These are phyloP conservation scores for Drosophila setosimentum DNA, from an alignment of 2,888 invertebrate species.

Conservation along the genomic window DNA sequence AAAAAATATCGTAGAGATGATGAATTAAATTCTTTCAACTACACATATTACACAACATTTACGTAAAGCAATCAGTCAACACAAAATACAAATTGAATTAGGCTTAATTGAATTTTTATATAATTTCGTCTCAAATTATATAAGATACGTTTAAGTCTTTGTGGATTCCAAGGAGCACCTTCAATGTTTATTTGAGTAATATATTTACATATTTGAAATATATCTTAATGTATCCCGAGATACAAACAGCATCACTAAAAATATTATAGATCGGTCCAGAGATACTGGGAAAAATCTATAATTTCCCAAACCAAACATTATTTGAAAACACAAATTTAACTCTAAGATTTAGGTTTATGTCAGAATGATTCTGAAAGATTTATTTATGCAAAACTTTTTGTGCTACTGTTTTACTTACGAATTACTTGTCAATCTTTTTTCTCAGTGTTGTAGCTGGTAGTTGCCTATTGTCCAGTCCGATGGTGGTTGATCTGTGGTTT, in stretches of 20 bases:
- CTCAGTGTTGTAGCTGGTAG: constrained; percentile 30
- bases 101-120: neutral
- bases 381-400: neutral
- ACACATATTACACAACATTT: neutral
- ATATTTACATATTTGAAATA: neutral
- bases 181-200: neutral
- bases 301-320: neutral
- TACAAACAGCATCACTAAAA: neutral
- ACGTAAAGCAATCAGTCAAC: neutral
- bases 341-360: neutral
- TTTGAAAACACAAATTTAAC: neutral
- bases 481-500: constrained; percentile 32
- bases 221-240: neutral
- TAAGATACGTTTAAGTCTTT: neutral
- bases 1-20: neutral
- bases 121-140: neutral
- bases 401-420: neutral
- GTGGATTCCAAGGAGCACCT: neutral
- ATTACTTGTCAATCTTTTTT: neutral
- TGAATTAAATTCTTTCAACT: neutral
- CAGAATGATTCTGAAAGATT: neutral
- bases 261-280: neutral
- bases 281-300: neutral
- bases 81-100: neutral
- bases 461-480: constrained; percentile 69